Percentiles rank a stretch among this genome's conserved stretches.
phyloP scores from a whole-genome alignment of 1,140 invertebrate species.

The Ceratosolen solmsi region DNA sequence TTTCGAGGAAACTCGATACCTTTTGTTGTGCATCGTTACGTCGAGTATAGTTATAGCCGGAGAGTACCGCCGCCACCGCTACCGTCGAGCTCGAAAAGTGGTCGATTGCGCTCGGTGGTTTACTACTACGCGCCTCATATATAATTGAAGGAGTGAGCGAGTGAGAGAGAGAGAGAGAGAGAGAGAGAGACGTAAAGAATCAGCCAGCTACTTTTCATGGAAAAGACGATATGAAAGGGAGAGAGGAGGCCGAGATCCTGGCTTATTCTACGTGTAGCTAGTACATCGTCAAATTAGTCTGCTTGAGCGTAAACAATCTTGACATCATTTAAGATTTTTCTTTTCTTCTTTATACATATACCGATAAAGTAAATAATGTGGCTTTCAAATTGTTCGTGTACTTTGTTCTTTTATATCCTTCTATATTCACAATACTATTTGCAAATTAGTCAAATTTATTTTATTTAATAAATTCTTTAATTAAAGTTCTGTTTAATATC shows the following conservation, averaged over 20 bases:
- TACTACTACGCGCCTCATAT: slow-evolving; percentile 54
- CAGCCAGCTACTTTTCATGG: slow-evolving; percentile 25
- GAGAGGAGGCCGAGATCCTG: neutral
- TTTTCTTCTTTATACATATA: neutral
- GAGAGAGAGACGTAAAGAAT: slow-evolving; percentile 12
- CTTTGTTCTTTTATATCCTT: too few species aligned
- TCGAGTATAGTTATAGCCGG: slow-evolving; percentile 62
- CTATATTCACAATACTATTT: too few species aligned
- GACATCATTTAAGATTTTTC: slow-evolving; percentile 14
- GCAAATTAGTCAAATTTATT: too few species aligned
- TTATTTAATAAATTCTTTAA: too few species aligned
- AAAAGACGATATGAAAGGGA: slow-evolving; percentile 1
- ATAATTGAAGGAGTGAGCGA: slow-evolving; percentile 65
- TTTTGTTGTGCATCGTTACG: slow-evolving; percentile 71
- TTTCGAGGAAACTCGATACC: slow-evolving; percentile 64
- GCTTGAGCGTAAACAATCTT: slow-evolving; percentile 2
- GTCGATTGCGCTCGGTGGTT: slow-evolving; percentile 67
- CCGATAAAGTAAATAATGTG: too few species aligned
- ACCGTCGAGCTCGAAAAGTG: slow-evolving; percentile 59
- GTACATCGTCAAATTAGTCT: slow-evolving; percentile 28
- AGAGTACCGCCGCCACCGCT: slow-evolving; percentile 42
- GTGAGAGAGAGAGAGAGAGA: neutral
- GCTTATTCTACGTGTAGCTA: neutral
- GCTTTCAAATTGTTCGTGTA: too few species aligned
- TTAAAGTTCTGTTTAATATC: too few species aligned